These are phyloP conservation scores for Luperina testacea DNA, from an alignment of 2,888 invertebrate genomes.

Conservation along the genomic window DNA sequence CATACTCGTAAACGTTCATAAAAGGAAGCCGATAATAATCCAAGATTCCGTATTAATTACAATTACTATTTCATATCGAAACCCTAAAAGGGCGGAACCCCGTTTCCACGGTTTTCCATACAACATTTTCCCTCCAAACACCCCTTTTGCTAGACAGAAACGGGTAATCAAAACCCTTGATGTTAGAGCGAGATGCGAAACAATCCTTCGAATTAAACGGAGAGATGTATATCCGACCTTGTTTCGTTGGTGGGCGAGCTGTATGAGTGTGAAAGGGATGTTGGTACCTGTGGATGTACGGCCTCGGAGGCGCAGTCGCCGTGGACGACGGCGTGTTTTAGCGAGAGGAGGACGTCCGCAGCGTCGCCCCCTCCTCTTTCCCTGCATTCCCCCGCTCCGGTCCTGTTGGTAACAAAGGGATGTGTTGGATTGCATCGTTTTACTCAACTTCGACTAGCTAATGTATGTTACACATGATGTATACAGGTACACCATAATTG, in stretches of 20 bases:
- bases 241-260: constrained; percentile 23
- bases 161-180: constrained; percentile 24
- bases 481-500: background rate
- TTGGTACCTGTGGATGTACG: constrained; percentile 88
- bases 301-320: constrained; percentile 91
- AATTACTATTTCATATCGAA: constrained; percentile 74
- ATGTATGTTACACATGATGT: background rate
- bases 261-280: constrained; percentile 71
- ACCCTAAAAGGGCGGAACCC: constrained; percentile 60
- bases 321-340: constrained; percentile 96
- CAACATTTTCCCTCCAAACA: constrained; percentile 57
- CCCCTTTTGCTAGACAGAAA: constrained; percentile 67
- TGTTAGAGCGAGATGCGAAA: constrained; percentile 41
- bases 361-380: constrained; percentile 92
- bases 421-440: constrained; percentile 48
- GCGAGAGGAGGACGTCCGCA: constrained; percentile 96
- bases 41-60: constrained; percentile 80
- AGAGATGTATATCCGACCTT: constrained; percentile 58
- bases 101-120: constrained; percentile 65
- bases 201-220: background rate
- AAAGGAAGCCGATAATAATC: constrained; percentile 62
- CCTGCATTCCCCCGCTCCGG: constrained; percentile 88
- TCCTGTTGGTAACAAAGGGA: constrained; percentile 77
- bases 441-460: constrained; percentile 41
- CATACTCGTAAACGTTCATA: constrained; percentile 37